Conservation (phyloP, 2,888 invertebrate species). For the Perdita meconis region DNA sequence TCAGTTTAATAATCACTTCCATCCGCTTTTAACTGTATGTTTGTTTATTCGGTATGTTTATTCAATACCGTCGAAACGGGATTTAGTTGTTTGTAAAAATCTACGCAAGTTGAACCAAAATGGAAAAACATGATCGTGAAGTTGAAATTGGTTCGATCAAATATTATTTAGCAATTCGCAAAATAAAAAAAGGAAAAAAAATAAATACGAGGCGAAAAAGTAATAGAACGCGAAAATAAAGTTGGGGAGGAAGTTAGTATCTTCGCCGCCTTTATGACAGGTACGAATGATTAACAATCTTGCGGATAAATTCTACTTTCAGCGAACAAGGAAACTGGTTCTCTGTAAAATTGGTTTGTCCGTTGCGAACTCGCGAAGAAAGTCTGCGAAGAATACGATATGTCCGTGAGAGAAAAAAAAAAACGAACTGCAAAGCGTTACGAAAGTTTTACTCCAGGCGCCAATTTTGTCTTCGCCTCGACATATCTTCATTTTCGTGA, state of each 20-base stretch:
- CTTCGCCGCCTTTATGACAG: neutral
- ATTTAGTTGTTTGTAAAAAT: too few relatives aligned
- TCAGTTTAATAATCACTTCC: neutral
- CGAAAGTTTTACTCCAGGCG: conserved; percentile 23
- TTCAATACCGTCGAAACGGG: too few relatives aligned
- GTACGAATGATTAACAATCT: neutral
- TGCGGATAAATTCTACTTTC: neutral
- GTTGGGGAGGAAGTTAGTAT: neutral
- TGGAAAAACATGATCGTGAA: too few relatives aligned
- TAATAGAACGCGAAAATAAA: neutral
- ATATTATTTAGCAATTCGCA: too few relatives aligned
- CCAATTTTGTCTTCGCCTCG: conserved; percentile 10
- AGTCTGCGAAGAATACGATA: neutral
- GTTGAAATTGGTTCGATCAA: too few relatives aligned
- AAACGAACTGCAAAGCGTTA: neutral
- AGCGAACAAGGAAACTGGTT: neutral
- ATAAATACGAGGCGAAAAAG: too few relatives aligned
- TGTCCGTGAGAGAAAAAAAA: neutral
- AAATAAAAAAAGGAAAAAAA: too few relatives aligned
- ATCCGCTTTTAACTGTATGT: neutral
- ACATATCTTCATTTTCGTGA: conserved; percentile 13
- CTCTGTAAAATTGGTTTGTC: neutral
- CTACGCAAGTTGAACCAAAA: too few relatives aligned
- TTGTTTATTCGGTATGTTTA: too few relatives aligned
- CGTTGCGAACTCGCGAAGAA: conserved; percentile 26